A percentile compares a stretch with the other conserved stretches of the same genome.
Evolutionary conservation across 2,113 vertebrate genomes (phyloP).

Genomic region (Leptobrachium ailaonicum): DNA sequence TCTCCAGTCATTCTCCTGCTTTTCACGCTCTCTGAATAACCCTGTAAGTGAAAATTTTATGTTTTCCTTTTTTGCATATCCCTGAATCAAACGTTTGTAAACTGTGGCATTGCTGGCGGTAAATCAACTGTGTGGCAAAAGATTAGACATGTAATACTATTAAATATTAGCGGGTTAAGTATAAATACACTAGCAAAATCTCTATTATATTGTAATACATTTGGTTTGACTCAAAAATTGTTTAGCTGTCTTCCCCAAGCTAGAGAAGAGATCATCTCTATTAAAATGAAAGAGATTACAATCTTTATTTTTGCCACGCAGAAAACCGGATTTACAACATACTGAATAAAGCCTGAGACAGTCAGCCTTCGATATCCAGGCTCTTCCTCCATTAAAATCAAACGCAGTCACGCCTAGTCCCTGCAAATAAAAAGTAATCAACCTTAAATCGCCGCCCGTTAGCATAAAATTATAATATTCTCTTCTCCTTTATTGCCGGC

Average conservation of each 20-base stretch:
- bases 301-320: constrained; percentile 12
- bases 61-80: no score
- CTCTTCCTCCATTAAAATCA: constrained; percentile 32
- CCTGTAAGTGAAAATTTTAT: no score
- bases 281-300: constrained; percentile 28
- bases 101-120: background rate
- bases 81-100: background rate
- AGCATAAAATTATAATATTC: constrained; percentile 8
- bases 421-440: constrained; percentile 22
- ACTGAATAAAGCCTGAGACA: constrained; percentile 24
- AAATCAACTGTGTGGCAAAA: background rate
- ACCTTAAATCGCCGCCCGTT: constrained; percentile 7
- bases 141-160: background rate
- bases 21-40: no score
- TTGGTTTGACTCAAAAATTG: constrained; percentile 15
- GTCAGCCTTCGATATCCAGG: constrained; percentile 24
- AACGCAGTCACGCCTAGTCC: background rate
- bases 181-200: background rate
- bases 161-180: constrained; percentile 3
- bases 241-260: constrained; percentile 20
- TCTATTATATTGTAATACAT: constrained; percentile 17
- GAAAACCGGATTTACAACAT: constrained; percentile 35
- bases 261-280: constrained; percentile 27
- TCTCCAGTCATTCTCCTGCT: no score
- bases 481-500: background rate